Conservation (phyloP, 2,888 invertebrate species). For the Eupithecia centaureata region DNA sequence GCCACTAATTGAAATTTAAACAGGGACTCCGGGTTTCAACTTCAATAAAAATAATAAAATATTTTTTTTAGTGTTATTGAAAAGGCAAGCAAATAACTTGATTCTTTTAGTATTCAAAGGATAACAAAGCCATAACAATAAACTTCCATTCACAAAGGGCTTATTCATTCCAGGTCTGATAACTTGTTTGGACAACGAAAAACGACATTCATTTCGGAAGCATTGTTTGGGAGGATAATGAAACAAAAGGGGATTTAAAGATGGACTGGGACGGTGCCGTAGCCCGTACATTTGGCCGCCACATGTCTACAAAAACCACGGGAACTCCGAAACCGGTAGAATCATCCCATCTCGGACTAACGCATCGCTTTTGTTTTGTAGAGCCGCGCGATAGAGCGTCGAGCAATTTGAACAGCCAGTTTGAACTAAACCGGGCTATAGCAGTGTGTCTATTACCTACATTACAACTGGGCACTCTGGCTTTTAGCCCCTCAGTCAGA, state of each 20-base stretch:
- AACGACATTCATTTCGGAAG: slow-evolving; percentile 56
- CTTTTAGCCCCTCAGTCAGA: too few relatives aligned
- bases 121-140: slow-evolving; percentile 18
- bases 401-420: too few relatives aligned
- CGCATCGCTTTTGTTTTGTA: neutral
- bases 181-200: slow-evolving; percentile 53
- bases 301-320: slow-evolving; percentile 68
- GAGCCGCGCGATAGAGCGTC: too few relatives aligned
- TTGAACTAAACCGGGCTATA: too few relatives aligned
- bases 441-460: too few relatives aligned
- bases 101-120: neutral
- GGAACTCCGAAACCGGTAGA: slow-evolving; percentile 36
- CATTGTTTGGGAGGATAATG: slow-evolving; percentile 50
- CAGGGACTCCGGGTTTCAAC: too few relatives aligned
- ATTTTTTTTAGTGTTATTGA: neutral
- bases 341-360: neutral
- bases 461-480: too few relatives aligned
- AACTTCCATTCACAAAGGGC: slow-evolving; percentile 49
- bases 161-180: slow-evolving; percentile 46
- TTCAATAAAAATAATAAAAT: too few relatives aligned
- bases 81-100: neutral
- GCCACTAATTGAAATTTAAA: too few relatives aligned
- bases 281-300: slow-evolving; percentile 67
- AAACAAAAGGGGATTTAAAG: slow-evolving; percentile 45
- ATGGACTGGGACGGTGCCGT: slow-evolving; percentile 42